Percentiles rank a stretch among this genome's conserved stretches.
phyloP scores from a whole-genome alignment of 2,797 vertebrate genomes.

The Mionectes olivaceus region DNA sequence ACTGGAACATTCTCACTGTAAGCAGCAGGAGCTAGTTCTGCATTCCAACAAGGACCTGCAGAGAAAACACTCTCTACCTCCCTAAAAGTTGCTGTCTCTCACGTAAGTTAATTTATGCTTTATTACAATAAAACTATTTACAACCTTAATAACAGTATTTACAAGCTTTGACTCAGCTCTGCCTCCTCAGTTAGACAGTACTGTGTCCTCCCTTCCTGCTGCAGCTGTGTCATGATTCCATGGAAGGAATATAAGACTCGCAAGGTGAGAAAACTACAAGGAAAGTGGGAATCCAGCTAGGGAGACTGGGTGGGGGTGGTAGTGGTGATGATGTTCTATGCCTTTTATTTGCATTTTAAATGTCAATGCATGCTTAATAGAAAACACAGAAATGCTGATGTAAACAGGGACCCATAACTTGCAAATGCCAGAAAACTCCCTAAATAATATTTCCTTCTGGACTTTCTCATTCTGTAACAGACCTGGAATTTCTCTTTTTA shows the following conservation, averaged over 20 bases:
- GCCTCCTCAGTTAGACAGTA: background rate
- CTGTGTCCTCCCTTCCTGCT: background rate
- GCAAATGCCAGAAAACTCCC: background rate
- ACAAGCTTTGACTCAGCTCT: background rate
- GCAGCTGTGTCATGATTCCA: background rate
- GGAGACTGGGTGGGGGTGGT: too few relatives aligned
- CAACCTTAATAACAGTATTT: background rate
- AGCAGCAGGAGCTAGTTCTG: background rate
- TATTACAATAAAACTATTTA: slow-evolving; percentile 20
- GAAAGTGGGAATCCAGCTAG: background rate
- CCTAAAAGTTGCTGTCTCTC: background rate
- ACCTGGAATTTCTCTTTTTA: background rate
- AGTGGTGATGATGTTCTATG: background rate
- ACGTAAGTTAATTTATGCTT: background rate
- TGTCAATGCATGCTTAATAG: background rate
- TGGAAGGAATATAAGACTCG: background rate
- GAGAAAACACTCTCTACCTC: background rate
- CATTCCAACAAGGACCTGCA: background rate
- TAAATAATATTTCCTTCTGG: background rate
- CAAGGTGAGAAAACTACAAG: background rate
- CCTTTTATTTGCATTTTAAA: background rate
- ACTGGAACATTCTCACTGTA: background rate
- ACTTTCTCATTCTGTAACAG: background rate
- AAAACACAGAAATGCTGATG: background rate
- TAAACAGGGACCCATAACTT: background rate